Evolutionary conservation across 2,113 vertebrate genomes (phyloP).

Genomic region (Todiramphus chloris): DNA sequence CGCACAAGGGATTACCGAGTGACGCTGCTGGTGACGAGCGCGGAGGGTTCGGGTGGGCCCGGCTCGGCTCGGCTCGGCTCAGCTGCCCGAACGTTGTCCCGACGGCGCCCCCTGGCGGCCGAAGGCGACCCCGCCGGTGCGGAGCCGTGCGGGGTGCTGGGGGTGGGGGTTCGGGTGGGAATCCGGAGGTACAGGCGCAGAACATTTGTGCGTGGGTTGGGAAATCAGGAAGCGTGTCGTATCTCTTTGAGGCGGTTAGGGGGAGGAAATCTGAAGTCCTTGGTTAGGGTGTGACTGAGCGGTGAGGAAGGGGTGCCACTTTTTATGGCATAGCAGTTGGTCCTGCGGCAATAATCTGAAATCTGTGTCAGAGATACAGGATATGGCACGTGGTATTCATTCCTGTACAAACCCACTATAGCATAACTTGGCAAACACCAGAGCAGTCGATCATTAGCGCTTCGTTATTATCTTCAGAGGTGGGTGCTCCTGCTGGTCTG

Average conservation of each 20-base stretch:
- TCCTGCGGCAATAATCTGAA: background rate
- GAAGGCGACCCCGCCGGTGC: background rate
- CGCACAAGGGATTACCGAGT: too few relatives aligned
- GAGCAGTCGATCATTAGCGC: background rate
- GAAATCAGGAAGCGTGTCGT: background rate
- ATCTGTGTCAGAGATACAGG: background rate
- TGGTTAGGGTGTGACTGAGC: background rate
- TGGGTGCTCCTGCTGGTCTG: background rate
- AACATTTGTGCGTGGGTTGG: accelerated
- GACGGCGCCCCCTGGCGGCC: background rate
- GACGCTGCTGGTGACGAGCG: too few relatives aligned
- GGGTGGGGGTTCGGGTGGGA: accelerated
- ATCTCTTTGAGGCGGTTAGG: background rate
- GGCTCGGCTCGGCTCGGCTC: background rate
- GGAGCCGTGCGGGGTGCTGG: too few relatives aligned
- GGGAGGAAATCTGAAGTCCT: background rate
- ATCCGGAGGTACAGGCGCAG: background rate
- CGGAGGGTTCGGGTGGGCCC: too few relatives aligned
- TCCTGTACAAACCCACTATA: background rate
- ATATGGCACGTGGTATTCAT: background rate
- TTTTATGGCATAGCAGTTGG: background rate
- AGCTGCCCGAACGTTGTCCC: background rate
- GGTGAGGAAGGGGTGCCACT: background rate
- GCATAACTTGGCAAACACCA: background rate
- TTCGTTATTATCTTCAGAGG: background rate